Evolutionary conservation across 2,888 invertebrate genomes (phyloP).

Genomic region (Lordiphosa fenestrarum): DNA sequence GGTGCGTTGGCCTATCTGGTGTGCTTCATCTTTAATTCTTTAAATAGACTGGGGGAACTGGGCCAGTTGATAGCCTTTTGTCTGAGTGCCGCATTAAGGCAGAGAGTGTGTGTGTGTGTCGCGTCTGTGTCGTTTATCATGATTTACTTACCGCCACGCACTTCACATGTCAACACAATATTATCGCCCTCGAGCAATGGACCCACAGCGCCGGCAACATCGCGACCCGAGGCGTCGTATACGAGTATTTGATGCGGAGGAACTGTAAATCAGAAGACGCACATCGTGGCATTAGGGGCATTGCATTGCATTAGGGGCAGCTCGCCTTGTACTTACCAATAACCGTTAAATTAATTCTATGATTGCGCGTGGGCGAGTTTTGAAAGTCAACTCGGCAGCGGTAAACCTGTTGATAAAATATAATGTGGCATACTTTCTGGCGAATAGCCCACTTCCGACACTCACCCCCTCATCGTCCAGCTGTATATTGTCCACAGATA

Average conservation of each 20-base stretch:
- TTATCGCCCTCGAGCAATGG: slow-evolving; percentile 91
- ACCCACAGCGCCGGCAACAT: slow-evolving; percentile 89
- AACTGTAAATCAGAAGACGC: slow-evolving; percentile 82
- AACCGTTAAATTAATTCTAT: slow-evolving; percentile 93
- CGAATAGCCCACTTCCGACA: slow-evolving; percentile 22
- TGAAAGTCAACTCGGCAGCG: slow-evolving; percentile 94
- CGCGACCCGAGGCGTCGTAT: slow-evolving; percentile 91
- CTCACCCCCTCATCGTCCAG: slow-evolving; percentile 90
- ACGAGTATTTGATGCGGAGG: slow-evolving; percentile 93
- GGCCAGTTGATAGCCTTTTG: slow-evolving; percentile 64
- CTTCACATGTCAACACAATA: slow-evolving; percentile 91
- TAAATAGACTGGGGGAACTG: slow-evolving; percentile 59
- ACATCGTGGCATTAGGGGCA: slow-evolving; percentile 38
- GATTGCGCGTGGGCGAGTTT: slow-evolving; percentile 92
- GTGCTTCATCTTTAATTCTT: slow-evolving; percentile 71
- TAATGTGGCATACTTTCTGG: slow-evolving; percentile 19
- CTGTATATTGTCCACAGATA: slow-evolving; percentile 91
- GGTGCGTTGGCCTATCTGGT: slow-evolving; percentile 54
- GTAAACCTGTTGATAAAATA: slow-evolving; percentile 82
- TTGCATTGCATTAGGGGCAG: slow-evolving; percentile 40
- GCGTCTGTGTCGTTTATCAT: slow-evolving; percentile 68
- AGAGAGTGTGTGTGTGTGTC: slow-evolving; percentile 37
- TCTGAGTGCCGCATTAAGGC: slow-evolving; percentile 74
- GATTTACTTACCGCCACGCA: slow-evolving; percentile 89
- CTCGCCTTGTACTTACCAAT: slow-evolving; percentile 86